A percentile compares a stretch with the other conserved stretches of the same genome.
phyloP scores from a whole-genome alignment of 2,888 invertebrate species.

The Chouioia cunea region DNA sequence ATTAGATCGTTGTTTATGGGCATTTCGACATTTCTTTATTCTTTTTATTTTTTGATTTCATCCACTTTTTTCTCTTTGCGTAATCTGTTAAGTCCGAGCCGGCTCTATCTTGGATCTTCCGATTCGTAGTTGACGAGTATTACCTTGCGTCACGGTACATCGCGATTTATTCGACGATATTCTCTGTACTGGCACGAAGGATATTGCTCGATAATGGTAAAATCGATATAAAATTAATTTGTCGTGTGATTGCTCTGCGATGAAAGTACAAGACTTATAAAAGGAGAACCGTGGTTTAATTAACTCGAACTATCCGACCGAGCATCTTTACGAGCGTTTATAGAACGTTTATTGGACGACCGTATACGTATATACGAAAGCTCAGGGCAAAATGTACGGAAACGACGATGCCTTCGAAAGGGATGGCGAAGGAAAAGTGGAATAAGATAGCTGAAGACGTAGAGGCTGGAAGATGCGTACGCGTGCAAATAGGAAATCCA shows the following conservation, averaged over 20 bases:
- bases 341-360: conserved; percentile 61
- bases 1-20: conserved; percentile 32
- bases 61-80: not conserved
- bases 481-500: conserved; percentile 13
- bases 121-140: too few relatives aligned
- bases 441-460: conserved; percentile 7
- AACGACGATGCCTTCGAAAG: not conserved
- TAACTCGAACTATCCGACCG: conserved; percentile 35
- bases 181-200: too few relatives aligned
- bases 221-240: too few relatives aligned
- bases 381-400: too few relatives aligned
- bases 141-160: too few relatives aligned
- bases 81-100: not conserved
- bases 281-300: conserved; percentile 25
- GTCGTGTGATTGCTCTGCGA: too few relatives aligned
- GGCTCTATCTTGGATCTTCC: too few relatives aligned
- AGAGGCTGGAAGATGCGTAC: not conserved
- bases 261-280: too few relatives aligned
- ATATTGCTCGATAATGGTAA: too few relatives aligned
- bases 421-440: conserved; percentile 1
- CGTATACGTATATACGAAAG: too few relatives aligned
- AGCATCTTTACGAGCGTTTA: conserved; percentile 50
- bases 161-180: too few relatives aligned
- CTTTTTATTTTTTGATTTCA: not conserved
- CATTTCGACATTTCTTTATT: conserved; percentile 1